Evolutionary conservation across 2,113 vertebrate genomes (phyloP), one percentile per base, ranked within the genome.

Genomic region (Litocranius walleri): DNA sequence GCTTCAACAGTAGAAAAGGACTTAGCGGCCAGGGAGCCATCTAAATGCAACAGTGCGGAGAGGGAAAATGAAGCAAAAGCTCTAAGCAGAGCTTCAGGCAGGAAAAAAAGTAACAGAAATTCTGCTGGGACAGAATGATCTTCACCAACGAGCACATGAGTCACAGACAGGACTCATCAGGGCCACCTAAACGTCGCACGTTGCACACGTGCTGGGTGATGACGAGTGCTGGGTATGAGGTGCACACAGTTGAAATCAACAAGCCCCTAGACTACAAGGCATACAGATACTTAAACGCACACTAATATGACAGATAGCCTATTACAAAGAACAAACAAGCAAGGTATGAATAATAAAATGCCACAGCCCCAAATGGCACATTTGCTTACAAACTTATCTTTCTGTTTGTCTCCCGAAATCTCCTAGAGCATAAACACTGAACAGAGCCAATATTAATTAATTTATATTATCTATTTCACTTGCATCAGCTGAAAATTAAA

Each of bases 401-500:
- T 85, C 74, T 95, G 92, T 91, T 95, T 96, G 64, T 96, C 91
- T 95, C 88, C 57, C 80, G 11, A 95, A 96, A 97, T 88, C 74
- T 98, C 89, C 96, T 97, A 93, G 96, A 98, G 96, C 95, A 97
- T 94, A 97, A 98, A 98, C 93, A 97, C n/a, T 77, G 50, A 94
- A 64, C 7, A 91, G 67, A 98, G 78, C 78, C 96, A 91, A 91
- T 97, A 81, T 98, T 98, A 97, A 98, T 94, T 97, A 97, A 97
- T 92, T 97, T 94, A 97, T 90, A 96, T 87, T 84, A 97, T 84
- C 89, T 96, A 93, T 94, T 97, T 97, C 96, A 96, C 96, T 94
- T 97, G 86, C 62, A 95, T 91, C 97, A 95, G 89, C 91, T 90
- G 78, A 94, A 98, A 98, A 97, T 97, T 95, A 98, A 98, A 97